Conservation (phyloP, 2,888 invertebrate genomes). For the Nebria salina region DNA sequence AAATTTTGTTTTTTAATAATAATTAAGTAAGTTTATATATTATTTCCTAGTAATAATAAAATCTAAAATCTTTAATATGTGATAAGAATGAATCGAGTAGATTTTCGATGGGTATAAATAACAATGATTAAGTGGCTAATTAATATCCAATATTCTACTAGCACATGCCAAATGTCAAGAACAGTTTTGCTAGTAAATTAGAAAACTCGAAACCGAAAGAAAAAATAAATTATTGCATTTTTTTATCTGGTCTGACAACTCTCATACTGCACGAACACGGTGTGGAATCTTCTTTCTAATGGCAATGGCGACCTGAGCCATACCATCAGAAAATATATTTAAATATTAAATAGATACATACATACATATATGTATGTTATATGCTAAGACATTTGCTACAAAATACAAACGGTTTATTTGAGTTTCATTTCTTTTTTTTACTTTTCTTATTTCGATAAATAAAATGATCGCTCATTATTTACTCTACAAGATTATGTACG, state of each 20-base stretch:
- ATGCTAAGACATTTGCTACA: too few relatives aligned
- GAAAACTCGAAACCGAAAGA: conserved; percentile 22
- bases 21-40: neutral
- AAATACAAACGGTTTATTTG: too few relatives aligned
- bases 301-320: neutral
- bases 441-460: too few relatives aligned
- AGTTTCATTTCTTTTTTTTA: too few relatives aligned
- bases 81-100: conserved; percentile 29
- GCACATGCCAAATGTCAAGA: conserved; percentile 47
- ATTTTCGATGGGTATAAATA: conserved; percentile 37
- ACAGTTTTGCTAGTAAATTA: conserved; percentile 46
- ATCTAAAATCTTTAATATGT: conserved; percentile 13
- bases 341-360: neutral
- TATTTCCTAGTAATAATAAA: neutral
- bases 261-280: conserved; percentile 27
- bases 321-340: neutral
- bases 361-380: too few relatives aligned
- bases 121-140: conserved; percentile 44
- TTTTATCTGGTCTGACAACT: conserved; percentile 41
- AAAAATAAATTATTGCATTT: conserved; percentile 46
- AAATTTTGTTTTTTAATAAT: neutral
- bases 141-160: conserved; percentile 43
- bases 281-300: neutral
- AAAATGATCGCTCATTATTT: too few relatives aligned
- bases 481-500: too few relatives aligned